Conservation (phyloP, 2,113 vertebrate genomes). For the Neopipo cinnamomea region DNA sequence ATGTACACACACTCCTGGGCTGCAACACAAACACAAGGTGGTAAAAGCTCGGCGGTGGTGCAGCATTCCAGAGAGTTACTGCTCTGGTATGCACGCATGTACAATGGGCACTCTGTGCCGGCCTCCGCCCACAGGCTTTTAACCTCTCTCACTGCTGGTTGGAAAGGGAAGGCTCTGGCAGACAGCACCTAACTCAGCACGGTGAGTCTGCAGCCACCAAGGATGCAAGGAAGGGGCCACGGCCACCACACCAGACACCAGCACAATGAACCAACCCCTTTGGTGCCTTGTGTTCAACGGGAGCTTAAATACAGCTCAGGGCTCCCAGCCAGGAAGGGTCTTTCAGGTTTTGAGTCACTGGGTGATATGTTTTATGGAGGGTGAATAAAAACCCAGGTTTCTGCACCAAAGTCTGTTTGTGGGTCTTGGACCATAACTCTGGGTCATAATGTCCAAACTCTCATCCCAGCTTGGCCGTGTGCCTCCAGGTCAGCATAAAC, state of each 20-base stretch:
- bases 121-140: conserved; percentile 41
- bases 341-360: neutral
- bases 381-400: neutral
- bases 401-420: neutral
- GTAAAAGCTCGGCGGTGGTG: conserved; percentile 31
- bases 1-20: neutral
- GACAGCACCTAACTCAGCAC: neutral
- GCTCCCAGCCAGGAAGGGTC: neutral
- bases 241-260: neutral
- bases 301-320: neutral
- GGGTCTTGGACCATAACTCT: neutral
- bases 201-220: fast-evolving
- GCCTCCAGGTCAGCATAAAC: neutral
- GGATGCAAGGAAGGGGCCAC: neutral
- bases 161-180: neutral
- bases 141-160: conserved; percentile 17
- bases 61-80: conserved; percentile 69
- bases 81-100: conserved; percentile 50
- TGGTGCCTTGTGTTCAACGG: fast-evolving
- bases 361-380: neutral
- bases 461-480: neutral
- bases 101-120: conserved; percentile 68
- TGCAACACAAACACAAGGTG: conserved; percentile 57
- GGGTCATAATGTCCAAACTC: neutral
- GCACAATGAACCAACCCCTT: fast-evolving